Conservation (phyloP, 2,113 vertebrate species). For the Equus quagga region DNA sequence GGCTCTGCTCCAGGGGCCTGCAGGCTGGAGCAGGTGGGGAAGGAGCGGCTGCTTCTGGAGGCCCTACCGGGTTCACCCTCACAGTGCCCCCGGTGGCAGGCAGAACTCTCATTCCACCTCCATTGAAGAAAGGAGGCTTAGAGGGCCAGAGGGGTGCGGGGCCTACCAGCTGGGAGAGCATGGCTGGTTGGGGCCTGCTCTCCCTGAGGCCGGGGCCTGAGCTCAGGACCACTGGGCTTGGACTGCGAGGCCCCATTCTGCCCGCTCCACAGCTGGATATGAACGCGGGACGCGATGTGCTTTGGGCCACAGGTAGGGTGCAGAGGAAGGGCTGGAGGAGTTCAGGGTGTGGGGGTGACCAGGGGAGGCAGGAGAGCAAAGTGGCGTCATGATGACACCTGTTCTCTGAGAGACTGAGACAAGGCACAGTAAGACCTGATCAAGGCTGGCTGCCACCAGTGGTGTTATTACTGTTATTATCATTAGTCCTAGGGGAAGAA, state of each 20-base stretch:
- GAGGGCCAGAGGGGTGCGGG: accelerated
- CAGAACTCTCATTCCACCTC: too few relatives aligned
- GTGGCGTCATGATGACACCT: accelerated
- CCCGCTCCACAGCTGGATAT: accelerated
- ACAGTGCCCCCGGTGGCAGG: too few relatives aligned
- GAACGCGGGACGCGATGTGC: neutral
- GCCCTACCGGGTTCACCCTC: too few relatives aligned
- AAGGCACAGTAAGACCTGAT: neutral
- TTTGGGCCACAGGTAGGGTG: neutral
- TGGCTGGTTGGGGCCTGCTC: neutral
- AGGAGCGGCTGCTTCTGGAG: neutral
- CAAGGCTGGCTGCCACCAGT: accelerated
- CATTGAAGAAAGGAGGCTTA: neutral
- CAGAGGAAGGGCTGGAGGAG: neutral
- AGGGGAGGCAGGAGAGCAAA: neutral
- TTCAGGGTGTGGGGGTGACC: neutral
- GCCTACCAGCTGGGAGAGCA: accelerated
- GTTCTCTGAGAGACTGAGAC: neutral
- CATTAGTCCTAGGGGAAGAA: neutral
- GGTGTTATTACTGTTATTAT: too few relatives aligned
- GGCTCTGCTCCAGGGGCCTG: too few relatives aligned
- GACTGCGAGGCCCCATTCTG: neutral
- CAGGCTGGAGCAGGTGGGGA: neutral
- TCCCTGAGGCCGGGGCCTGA: accelerated
- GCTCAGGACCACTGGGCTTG: neutral